Evolutionary conservation across 2,888 invertebrate genomes (phyloP), one percentile per base, ranked within the genome.

Genomic region (Bedellia somnulentella): DNA sequence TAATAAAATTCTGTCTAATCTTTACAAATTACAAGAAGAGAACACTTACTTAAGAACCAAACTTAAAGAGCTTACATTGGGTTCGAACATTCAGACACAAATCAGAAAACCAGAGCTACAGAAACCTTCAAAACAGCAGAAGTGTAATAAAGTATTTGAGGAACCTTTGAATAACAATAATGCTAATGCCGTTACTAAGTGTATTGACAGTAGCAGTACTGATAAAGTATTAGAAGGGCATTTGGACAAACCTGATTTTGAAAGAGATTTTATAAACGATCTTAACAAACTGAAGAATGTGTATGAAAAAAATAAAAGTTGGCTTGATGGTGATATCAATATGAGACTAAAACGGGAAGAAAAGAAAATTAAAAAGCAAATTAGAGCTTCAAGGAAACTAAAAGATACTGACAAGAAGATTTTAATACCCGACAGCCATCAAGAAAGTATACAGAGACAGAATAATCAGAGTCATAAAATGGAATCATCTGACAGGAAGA

Each of bases 1-100:
- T 8, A 76, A 73, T 38, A 70, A 73, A 51, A 61, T 77, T 35
- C 41, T 77, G 30, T 71, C 71, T 9, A 75, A 70, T 42, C 48
- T 76, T 25, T 76, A 76, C 38, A 75, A 76, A 45, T 45, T 78
- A 15, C 73, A 76, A 46, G 71, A 75, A 45, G 77, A 77, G 50
- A 77, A 76, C 49, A 55, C 62, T 30, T 67, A 59, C 44, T 48
- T 75, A 37, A 49, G 68, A 22, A 62, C 46, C 36, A 70, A 67
- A 49, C 37, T 75, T 24, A 71, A 62, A 42, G 73, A 73, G 43
- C 40, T 71, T 15, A 57, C 64, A 28, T 38, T 58, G 23, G 35
- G n/a, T n/a, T n/a, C 49, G 5, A 56, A 17, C 21, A 25, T 15
- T 13, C 4, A 9, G 18, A n/a, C 16, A n/a, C 23, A 24, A 14